Conservation (phyloP, 2,113 vertebrate genomes). For the Cathartes aura region DNA sequence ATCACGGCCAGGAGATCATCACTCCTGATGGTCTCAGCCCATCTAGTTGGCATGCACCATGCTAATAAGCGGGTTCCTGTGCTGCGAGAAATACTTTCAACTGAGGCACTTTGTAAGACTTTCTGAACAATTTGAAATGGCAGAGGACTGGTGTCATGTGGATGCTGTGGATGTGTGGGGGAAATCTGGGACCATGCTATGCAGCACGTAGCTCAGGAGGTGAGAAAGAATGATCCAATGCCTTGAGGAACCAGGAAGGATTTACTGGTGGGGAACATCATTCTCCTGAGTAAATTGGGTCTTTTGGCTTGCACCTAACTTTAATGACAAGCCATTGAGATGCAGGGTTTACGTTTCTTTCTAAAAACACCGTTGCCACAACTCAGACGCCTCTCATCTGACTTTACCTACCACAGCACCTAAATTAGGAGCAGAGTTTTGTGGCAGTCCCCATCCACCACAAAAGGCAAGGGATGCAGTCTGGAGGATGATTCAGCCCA, state of each 20-base stretch:
- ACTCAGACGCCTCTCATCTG: background rate
- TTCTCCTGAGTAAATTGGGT: background rate
- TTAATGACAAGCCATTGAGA: background rate
- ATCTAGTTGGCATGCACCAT: rapidly evolving
- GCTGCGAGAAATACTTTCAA: background rate
- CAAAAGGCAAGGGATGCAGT: background rate
- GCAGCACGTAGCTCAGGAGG: background rate
- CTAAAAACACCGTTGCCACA: background rate
- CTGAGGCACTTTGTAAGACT: background rate
- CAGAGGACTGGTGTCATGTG: background rate
- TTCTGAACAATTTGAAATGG: background rate
- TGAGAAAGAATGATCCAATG: background rate
- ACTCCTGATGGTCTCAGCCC: background rate
- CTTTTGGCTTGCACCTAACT: background rate
- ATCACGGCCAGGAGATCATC: background rate
- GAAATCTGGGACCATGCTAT: background rate
- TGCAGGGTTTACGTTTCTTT: background rate
- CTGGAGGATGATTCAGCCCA: background rate
- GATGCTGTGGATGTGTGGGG: background rate
- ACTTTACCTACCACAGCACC: background rate
- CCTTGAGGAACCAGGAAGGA: background rate
- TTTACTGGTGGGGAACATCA: background rate
- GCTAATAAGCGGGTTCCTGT: background rate
- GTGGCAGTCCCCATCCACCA: background rate
- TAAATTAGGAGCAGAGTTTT: background rate